Conservation (phyloP, 53 echinoderm and acorn worm genomes). For the Actinopyga echinites region DNA sequence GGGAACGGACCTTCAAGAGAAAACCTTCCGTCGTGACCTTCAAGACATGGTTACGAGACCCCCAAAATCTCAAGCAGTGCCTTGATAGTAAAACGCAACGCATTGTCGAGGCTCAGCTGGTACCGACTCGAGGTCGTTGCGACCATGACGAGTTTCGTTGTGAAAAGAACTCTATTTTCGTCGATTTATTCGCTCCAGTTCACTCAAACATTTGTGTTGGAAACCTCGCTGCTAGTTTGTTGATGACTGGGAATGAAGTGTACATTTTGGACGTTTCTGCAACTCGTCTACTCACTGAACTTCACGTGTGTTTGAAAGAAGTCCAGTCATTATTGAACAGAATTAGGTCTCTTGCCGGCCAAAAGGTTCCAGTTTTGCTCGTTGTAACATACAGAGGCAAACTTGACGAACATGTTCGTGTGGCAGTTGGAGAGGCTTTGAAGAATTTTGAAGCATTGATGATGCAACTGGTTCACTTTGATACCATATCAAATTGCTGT, state of each 20-base stretch:
- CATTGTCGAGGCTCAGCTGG: too few relatives aligned
- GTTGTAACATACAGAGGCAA: not conserved
- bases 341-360: slow-evolving; percentile 11
- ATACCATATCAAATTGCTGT: not conserved
- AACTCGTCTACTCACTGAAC: not conserved
- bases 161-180: not conserved
- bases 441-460: too few relatives aligned
- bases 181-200: not conserved
- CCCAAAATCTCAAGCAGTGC: too few relatives aligned
- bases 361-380: slow-evolving; percentile 8
- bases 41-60: too few relatives aligned
- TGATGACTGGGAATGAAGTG: slow-evolving; percentile 23
- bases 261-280: not conserved
- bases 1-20: too few relatives aligned
- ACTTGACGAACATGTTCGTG: too few relatives aligned
- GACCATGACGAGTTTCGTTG: too few relatives aligned
- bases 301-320: not conserved
- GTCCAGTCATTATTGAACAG: slow-evolving; percentile 1
- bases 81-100: too few relatives aligned
- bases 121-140: too few relatives aligned
- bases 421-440: too few relatives aligned
- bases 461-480: not conserved
- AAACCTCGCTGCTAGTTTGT: not conserved
- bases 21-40: too few relatives aligned
- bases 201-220: not conserved